Evolutionary conservation across 2,888 invertebrate species (phyloP).

Genomic region (Nesidiocoris tenuis): DNA sequence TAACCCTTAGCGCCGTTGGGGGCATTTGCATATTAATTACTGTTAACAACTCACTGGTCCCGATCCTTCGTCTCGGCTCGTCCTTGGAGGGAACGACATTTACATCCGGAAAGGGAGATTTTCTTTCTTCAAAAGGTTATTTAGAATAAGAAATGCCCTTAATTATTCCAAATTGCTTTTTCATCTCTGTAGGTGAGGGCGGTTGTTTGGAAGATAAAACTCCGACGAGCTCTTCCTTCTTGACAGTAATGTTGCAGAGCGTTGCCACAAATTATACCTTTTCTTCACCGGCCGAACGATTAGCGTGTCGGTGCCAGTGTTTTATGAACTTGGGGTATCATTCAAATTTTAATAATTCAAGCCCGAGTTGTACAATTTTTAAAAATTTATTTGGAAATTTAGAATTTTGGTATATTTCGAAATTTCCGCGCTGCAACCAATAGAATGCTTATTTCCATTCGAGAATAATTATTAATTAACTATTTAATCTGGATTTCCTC

Average conservation of each 20-base stretch:
- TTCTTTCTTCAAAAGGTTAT: background rate
- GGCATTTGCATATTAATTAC: conserved; percentile 41
- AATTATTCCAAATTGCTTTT: background rate
- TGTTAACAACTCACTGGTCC: conserved; percentile 38
- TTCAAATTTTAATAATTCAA: too few relatives aligned
- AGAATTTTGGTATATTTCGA: too few relatives aligned
- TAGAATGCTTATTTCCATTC: too few relatives aligned
- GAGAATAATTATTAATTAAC: too few relatives aligned
- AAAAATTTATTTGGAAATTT: too few relatives aligned
- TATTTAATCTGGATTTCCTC: too few relatives aligned
- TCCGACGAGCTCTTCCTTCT: background rate
- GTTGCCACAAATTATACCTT: background rate
- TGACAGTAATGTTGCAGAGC: background rate
- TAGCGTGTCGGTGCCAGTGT: too few relatives aligned
- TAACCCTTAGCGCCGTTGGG: conserved; percentile 17
- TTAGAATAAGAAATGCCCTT: background rate
- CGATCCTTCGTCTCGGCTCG: conserved; percentile 22
- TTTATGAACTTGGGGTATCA: too few relatives aligned
- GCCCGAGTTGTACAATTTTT: too few relatives aligned
- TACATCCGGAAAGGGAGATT: background rate
- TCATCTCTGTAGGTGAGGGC: background rate
- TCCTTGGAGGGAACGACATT: background rate
- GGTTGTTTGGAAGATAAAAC: background rate
- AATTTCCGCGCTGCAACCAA: too few relatives aligned
- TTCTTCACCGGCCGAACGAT: background rate